Evolutionary conservation across 23 tunicate genomes (phyloP).

Genomic region (Styela plicata): DNA sequence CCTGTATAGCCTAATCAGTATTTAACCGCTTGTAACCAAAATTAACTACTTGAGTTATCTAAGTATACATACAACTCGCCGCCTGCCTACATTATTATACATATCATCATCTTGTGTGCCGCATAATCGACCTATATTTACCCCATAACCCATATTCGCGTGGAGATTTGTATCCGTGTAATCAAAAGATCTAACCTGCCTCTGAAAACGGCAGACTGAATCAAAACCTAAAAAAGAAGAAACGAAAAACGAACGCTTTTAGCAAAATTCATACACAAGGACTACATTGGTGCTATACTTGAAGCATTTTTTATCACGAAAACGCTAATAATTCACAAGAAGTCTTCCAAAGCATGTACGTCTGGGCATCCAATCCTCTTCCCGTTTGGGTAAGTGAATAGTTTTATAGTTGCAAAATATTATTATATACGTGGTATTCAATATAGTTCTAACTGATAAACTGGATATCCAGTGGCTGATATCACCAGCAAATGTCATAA

Average conservation of each 20-base stretch:
- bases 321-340: not conserved
- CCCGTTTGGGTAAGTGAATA: constrained; percentile 76
- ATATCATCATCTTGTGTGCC: constrained; percentile 3
- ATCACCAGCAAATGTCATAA: too few species aligned
- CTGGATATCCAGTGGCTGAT: too few species aligned
- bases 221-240: not conserved
- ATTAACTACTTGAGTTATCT: not conserved
- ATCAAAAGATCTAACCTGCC: not conserved
- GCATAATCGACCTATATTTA: not conserved
- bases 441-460: too few species aligned
- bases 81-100: constrained; percentile 1
- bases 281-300: too few species aligned
- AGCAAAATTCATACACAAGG: too few species aligned
- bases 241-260: not conserved
- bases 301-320: not conserved
- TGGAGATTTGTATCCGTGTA: not conserved
- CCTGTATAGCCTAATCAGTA: constrained; percentile 45
- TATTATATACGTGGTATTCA: too few species aligned
- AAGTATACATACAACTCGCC: not conserved
- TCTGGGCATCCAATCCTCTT: constrained; percentile 77
- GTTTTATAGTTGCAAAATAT: too few species aligned
- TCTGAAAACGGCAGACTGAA: not conserved
- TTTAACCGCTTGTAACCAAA: constrained; percentile 20
- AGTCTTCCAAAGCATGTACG: constrained; percentile 48
- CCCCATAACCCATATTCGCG: not conserved